Evolutionary conservation across 1,140 invertebrate species (phyloP).

Genomic region (Macrostomum lignano): DNA sequence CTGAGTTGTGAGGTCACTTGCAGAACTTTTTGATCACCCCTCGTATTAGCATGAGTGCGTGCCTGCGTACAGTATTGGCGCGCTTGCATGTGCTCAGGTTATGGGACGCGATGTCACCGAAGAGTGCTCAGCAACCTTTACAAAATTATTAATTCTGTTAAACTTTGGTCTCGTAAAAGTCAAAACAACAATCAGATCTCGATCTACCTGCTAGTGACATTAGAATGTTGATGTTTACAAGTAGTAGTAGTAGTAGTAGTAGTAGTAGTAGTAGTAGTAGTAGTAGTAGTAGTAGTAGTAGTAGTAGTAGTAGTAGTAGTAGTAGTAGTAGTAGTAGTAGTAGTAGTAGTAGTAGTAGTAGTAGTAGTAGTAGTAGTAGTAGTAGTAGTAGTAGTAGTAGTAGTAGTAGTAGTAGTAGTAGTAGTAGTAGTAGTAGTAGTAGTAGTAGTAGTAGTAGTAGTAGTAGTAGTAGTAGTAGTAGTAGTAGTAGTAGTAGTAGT

Average conservation of each 20-base stretch:
- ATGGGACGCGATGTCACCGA: no score
- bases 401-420: not conserved
- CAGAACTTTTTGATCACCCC: no score
- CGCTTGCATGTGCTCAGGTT: no score
- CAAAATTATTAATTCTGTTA: no score
- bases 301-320: constrained; percentile 3
- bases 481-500: not conserved
- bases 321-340: constrained; percentile 3
- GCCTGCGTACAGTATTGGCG: no score
- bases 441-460: not conserved
- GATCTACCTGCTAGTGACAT: no score
- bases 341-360: not conserved
- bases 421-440: not conserved
- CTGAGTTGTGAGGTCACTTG: no score
- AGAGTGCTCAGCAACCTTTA: no score
- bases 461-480: not conserved
- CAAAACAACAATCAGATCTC: no score
- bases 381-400: not conserved
- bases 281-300: constrained; percentile 1
- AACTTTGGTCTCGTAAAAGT: no score
- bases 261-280: not conserved
- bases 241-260: not conserved
- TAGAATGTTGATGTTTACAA: no score
- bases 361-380: constrained; percentile 3
- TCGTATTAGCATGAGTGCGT: no score